Evolutionary conservation across 2,797 vertebrate genomes (phyloP), one percentile per base, ranked within the genome.

Genomic region (Ciconia nigra): DNA sequence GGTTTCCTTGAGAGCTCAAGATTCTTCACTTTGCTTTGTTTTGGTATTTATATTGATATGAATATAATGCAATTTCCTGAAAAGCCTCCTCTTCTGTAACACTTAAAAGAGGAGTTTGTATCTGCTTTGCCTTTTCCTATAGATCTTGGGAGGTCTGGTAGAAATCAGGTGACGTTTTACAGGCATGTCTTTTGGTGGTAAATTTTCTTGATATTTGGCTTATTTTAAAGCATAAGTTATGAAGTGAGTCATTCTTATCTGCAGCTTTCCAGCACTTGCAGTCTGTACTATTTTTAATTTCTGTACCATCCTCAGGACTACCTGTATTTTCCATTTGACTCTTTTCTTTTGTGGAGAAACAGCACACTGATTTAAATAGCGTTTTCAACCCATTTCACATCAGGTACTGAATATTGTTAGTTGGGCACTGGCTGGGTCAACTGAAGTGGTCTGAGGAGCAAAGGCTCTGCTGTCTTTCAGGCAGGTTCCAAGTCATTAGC

Each of bases 241-340:
- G 46, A 89, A 83, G 57, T 92, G 93, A 96, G 66, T 93, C 80
- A 86, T 83, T 91, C 82, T 95, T 83, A 94, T 87, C 90, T 93
- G 71, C 62, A 29, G 78, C 90, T 88, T 91, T 83, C 82, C 87
- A 91, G 73, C 46, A 62, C 89, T 94, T 80, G 84, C 76, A 84
- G 81, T 58, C 83, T 81, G 74, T 87, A 35, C 87, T 96, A 29
- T 84, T 92, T 95, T 93, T 94, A 82, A 69, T 93, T 92, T 58
- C 67, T 87, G 41, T 83, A 33, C 81, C 61, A 58, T 74, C 55
- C 78, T 72, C 61, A 72, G 65, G 72, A 87, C 84, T 91, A 93
- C 86, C 93, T 96, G 89, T 62, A 26, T 93, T 93, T 96, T 96
- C 83, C 59, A 57, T 44, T 66, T 92, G 63, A 4, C 59, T 95